Evolutionary conservation across 2,888 invertebrate genomes (phyloP), one percentile per base, ranked within the genome.

Genomic region (Tachina grossa): DNA sequence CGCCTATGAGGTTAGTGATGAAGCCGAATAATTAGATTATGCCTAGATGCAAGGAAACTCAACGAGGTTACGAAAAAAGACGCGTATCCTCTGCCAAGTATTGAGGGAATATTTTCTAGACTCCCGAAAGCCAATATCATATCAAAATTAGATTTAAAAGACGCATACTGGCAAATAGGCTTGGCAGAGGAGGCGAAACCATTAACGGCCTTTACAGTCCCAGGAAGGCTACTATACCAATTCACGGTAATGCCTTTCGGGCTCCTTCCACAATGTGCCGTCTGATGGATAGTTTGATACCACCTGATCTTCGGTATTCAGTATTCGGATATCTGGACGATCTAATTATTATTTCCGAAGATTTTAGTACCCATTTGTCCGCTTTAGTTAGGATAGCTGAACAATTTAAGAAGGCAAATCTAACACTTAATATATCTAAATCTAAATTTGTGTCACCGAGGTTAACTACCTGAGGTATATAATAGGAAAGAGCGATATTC

Each of bases 291-390:
- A 43, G 10, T 5, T 41, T 43, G 1, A 43, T 61, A 4, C 43
- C 16, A 16, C 9, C 41, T 0, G 61, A 41, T n/a, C 9, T 61
- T 9, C 61, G 59, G 39, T 13, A n/a, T 9, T 61, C 8, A 16
- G 61, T 41, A 43, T 61, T 61, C 4, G n/a, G 61, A 5, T 59
- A 57, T 31, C 14, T 57, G 5, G 57, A 57, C 10, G 57, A 57
- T 31, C 31, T 57, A 13, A 57, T 57, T 14, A 57, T 57, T 13
- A 31, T 57, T 51, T 51, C 51, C 8, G 51, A 51, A 31, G 31
- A 57, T 9, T 9, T 13, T n/a, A 41, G 3, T 5, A 4, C 61
- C 16, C 43, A 61, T 41, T 10, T 57, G 1, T 3, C 59, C 14
- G 41, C 41, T 1, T 39, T 59, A 0, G 9, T 59, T 5, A 4